Evolutionary conservation across 2,888 invertebrate species (phyloP).

Genomic region (Synanthedon andrenaeformis): DNA sequence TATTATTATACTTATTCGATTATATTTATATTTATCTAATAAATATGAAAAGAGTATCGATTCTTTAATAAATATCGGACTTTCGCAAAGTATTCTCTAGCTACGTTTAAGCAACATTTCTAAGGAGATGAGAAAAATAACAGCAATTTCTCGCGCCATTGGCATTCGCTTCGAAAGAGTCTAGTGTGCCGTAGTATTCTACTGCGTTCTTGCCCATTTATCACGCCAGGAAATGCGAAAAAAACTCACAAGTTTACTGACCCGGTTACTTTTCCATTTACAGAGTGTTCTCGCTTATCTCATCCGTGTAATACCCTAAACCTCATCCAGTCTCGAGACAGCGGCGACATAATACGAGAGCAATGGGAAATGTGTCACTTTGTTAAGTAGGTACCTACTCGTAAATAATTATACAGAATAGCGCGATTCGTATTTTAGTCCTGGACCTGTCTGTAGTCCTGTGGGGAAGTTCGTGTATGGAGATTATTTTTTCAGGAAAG

Average conservation of each 20-base stretch:
- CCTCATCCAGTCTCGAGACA: constrained; percentile 9
- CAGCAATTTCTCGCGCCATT: constrained; percentile 54
- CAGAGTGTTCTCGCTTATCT: constrained; percentile 48
- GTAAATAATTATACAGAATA: too few relatives aligned
- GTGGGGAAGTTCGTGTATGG: too few relatives aligned
- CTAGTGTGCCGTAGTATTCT: constrained; percentile 15
- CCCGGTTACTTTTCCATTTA: constrained; percentile 59
- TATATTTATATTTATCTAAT: too few relatives aligned
- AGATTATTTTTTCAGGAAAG: too few relatives aligned
- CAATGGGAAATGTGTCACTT: not conserved
- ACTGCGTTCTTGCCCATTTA: constrained; percentile 40
- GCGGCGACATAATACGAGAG: not conserved
- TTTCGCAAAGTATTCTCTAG: not conserved
- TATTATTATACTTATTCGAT: too few relatives aligned
- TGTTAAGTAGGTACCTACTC: too few relatives aligned
- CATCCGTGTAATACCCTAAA: constrained; percentile 41
- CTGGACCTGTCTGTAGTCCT: too few relatives aligned
- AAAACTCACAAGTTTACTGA: constrained; percentile 49
- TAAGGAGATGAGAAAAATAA: constrained; percentile 40
- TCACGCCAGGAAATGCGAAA: constrained; percentile 51
- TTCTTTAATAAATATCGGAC: not conserved
- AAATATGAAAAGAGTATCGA: not conserved
- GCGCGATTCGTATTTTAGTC: too few relatives aligned
- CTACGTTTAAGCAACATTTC: constrained; percentile 18
- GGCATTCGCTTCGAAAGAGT: constrained; percentile 38